A percentile compares a stretch with the other conserved stretches of the same genome.
phyloP scores from a whole-genome alignment of 1,140 invertebrate species.

The Eufriesea mexicana region DNA sequence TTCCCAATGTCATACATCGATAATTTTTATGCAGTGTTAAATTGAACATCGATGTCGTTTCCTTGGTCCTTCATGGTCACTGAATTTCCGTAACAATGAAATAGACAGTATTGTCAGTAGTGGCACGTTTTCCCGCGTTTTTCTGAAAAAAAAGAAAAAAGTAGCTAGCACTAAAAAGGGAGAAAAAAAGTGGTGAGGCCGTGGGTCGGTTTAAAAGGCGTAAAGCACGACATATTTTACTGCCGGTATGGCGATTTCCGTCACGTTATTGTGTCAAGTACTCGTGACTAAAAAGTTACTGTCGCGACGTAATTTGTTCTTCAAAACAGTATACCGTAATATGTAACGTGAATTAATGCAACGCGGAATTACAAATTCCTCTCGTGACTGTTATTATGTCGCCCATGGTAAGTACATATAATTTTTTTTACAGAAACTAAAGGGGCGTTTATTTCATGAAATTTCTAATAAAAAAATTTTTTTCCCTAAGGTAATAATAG shows the following conservation, averaged over 20 bases:
- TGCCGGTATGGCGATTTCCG: conserved; percentile 33
- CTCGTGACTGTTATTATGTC: no score
- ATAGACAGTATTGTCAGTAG: not conserved
- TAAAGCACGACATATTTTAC: conserved; percentile 41
- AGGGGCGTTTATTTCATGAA: rapidly evolving
- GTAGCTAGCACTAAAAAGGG: not conserved
- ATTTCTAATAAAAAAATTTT: not conserved
- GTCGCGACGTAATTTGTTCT: not conserved
- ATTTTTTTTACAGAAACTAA: not conserved
- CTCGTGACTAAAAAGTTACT: conserved; percentile 6
- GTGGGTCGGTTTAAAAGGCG: conserved; percentile 47
- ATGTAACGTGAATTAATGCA: not conserved
- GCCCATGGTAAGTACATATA: no score
- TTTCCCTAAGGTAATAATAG: not conserved
- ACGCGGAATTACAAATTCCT: not conserved
- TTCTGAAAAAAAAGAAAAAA: no score
- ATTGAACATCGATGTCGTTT: not conserved
- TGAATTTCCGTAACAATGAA: conserved; percentile 5
- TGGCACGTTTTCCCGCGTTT: conserved; percentile 28
- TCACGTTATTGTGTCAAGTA: conserved; percentile 47
- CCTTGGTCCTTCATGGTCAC: conserved; percentile 18
- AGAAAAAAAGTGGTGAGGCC: conserved; percentile 37
- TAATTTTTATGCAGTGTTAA: not conserved
- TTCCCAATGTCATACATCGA: not conserved
- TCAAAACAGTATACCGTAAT: not conserved